phyloP scores from a whole-genome alignment of 2,113 vertebrate species.

The Cairina moschata region DNA sequence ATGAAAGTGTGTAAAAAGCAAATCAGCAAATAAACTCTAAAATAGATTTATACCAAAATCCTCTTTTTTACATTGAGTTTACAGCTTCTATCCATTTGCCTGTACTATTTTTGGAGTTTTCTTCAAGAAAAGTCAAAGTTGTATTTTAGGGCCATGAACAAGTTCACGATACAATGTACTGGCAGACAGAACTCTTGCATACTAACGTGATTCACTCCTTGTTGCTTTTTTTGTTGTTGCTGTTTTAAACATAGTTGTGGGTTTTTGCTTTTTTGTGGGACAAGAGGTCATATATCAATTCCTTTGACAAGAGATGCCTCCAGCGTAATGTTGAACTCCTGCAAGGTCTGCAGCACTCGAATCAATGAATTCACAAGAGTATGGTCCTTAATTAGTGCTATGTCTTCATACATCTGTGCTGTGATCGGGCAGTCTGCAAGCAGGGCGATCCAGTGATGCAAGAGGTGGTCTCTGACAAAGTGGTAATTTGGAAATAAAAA shows the following conservation, averaged over 20 bases:
- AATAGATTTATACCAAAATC: conserved; percentile 83
- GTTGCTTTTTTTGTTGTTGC: conserved; percentile 34
- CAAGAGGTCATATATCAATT: conserved; percentile 87
- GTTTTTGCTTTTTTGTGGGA: background rate
- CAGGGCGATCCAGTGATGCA: conserved; percentile 98
- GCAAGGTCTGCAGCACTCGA: conserved; percentile 95
- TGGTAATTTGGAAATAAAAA: conserved; percentile 34
- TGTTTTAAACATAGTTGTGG: background rate
- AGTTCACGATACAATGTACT: conserved; percentile 59
- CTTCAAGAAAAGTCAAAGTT: conserved; percentile 62
- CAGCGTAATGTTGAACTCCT: conserved; percentile 98
- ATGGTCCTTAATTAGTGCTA: conserved; percentile 94
- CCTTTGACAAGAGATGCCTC: conserved; percentile 97
- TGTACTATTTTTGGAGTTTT: conserved; percentile 61
- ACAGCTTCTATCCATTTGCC: conserved; percentile 74
- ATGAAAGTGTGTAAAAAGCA: conserved; percentile 86
- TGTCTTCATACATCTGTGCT: conserved; percentile 97
- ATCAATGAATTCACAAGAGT: conserved; percentile 96
- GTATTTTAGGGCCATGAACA: conserved; percentile 47
- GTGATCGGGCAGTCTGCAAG: conserved; percentile 96
- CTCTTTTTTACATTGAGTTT: conserved; percentile 78
- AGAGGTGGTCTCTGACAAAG: conserved; percentile 89
- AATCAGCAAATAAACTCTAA: conserved; percentile 85
- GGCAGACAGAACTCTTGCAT: conserved; percentile 69
- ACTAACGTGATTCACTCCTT: conserved; percentile 51